A percentile compares a stretch with the other conserved stretches of the same genome.
phyloP scores from a whole-genome alignment of 2,888 invertebrate species.

The Phyllotreta striolata region DNA sequence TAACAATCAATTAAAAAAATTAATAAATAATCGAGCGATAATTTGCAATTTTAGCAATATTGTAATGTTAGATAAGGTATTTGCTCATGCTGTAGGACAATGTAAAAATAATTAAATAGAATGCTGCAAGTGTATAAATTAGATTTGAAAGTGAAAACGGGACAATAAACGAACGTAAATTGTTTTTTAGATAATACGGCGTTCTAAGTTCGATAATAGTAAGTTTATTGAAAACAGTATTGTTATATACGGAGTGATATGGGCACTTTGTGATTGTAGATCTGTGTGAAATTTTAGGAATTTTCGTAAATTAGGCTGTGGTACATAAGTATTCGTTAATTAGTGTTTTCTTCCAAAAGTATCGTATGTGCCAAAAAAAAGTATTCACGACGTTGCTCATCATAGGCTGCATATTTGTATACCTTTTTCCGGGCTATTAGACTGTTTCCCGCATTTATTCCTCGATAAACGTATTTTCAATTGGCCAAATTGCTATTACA shows the following conservation, averaged over 20 bases:
- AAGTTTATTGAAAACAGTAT: conserved; percentile 24
- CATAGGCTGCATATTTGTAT: conserved; percentile 38
- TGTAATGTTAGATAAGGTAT: too few species aligned
- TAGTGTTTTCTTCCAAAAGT: conserved; percentile 46
- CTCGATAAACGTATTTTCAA: too few species aligned
- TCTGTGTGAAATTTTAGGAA: conserved; percentile 45
- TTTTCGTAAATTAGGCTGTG: conserved; percentile 54
- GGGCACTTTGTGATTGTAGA: conserved; percentile 52
- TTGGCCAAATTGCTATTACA: too few species aligned
- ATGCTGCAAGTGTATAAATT: conserved; percentile 4
- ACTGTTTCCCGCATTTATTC: neutral
- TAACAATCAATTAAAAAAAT: too few species aligned
- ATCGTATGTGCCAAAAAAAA: conserved; percentile 47
- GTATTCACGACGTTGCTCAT: conserved; percentile 37
- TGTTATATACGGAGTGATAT: conserved; percentile 49
- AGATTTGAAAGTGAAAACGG: conserved; percentile 18
- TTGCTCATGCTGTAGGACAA: too few species aligned
- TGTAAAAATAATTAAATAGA: too few species aligned
- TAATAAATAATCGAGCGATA: too few species aligned
- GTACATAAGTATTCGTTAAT: conserved; percentile 49
- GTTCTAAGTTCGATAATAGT: conserved; percentile 20
- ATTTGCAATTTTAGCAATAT: too few species aligned
- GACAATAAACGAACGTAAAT: conserved; percentile 32
- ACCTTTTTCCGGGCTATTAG: conserved; percentile 17
- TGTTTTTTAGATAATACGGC: conserved; percentile 20